These are phyloP conservation scores for Syngnathus typhle DNA, from an alignment of 2,113 vertebrate species.

Conservation along the genomic window DNA sequence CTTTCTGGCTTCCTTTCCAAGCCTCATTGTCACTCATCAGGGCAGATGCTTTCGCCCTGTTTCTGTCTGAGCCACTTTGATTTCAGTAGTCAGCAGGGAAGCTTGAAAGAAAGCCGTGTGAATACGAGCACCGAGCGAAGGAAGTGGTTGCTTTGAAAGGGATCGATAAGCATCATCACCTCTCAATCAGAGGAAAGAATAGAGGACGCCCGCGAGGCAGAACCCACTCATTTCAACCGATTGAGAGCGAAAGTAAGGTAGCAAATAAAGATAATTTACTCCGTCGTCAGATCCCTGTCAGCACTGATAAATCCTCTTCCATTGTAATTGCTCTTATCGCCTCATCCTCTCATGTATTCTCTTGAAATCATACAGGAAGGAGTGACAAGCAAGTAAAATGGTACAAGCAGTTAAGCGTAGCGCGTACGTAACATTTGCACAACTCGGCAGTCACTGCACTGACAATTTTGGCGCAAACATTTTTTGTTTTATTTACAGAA, in stretches of 20 bases:
- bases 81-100: conserved; percentile 35
- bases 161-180: conserved; percentile 15
- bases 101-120: conserved; percentile 21
- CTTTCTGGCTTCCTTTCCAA: conserved; percentile 12
- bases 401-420: too few species aligned
- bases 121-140: conserved; percentile 10
- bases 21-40: conserved; percentile 45
- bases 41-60: conserved; percentile 51
- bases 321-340: not conserved
- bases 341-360: too few species aligned
- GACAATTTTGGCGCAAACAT: too few species aligned
- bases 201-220: not conserved
- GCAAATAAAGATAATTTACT: conserved; percentile 7
- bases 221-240: conserved; percentile 1
- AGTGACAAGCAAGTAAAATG: too few species aligned
- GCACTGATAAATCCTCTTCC: conserved; percentile 11
- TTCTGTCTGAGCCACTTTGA: conserved; percentile 46
- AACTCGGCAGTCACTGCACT: too few species aligned
- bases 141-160: conserved; percentile 22
- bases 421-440: too few species aligned
- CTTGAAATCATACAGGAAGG: too few species aligned
- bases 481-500: not conserved
- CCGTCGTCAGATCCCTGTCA: conserved; percentile 17
- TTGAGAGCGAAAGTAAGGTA: not conserved
- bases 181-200: not conserved